Conservation (phyloP, 2,888 invertebrate genomes). For the Hydroisotoma schaefferi region DNA sequence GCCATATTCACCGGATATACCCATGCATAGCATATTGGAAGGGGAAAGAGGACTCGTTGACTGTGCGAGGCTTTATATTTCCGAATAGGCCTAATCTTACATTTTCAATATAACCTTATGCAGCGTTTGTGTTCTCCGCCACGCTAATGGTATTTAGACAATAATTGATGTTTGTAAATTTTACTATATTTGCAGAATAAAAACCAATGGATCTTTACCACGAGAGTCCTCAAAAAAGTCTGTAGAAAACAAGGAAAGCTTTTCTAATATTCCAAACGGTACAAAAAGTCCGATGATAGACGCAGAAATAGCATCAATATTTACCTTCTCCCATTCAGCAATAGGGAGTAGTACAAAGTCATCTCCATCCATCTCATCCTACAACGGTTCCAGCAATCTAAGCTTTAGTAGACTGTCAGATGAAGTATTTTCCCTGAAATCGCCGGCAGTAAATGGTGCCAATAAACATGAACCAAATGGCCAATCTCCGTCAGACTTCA, state of each 20-base stretch:
- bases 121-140: too few species aligned
- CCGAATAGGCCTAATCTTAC: too few species aligned
- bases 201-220: conserved; percentile 84
- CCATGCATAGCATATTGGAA: too few species aligned
- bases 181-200: conserved; percentile 62
- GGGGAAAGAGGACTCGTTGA: too few species aligned
- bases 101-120: too few species aligned
- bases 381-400: conserved; percentile 29
- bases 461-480: background rate
- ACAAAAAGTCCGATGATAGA: conserved; percentile 49
- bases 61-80: too few species aligned
- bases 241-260: background rate
- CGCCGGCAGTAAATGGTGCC: background rate
- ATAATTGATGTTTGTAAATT: background rate
- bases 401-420: conserved; percentile 20
- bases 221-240: conserved; percentile 58
- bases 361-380: conserved; percentile 27
- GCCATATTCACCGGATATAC: too few species aligned
- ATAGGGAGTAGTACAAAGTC: conserved; percentile 5
- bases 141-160: too few species aligned
- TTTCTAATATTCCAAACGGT: conserved; percentile 17
- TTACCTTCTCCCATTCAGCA: conserved; percentile 42
- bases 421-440: conserved; percentile 38
- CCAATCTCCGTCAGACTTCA: background rate
- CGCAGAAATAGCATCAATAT: conserved; percentile 51